A percentile compares a stretch with the other conserved stretches of the same genome.
Conservation (phyloP, 2,797 vertebrate genomes). For the Mycteria americana region DNA sequence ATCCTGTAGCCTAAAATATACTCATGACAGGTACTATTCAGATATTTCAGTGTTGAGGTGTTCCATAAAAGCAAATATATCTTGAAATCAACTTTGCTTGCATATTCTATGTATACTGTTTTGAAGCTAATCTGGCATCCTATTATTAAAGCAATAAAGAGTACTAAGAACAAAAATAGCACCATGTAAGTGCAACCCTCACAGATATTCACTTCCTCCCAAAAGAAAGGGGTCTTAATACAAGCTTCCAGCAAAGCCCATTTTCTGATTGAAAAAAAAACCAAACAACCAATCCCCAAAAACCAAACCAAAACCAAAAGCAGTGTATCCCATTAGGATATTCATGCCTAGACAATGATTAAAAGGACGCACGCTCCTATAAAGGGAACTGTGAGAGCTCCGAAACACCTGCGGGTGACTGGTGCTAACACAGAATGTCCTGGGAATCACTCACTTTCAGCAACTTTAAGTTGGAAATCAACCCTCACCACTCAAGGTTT, state of each 20-base stretch:
- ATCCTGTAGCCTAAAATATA: background rate
- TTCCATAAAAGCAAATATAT: background rate
- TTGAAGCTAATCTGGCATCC: background rate
- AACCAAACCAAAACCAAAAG: background rate
- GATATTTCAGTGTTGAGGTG: background rate
- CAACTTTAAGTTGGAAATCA: background rate
- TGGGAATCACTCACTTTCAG: background rate
- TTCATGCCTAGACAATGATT: background rate
- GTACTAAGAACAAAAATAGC: background rate
- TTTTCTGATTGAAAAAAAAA: background rate
- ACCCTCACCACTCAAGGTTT: background rate
- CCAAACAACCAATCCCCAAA: too few relatives aligned
- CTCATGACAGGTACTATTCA: background rate
- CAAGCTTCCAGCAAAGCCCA: background rate
- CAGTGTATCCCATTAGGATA: background rate
- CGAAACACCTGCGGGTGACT: background rate
- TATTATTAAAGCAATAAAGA: background rate
- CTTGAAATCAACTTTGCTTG: background rate
- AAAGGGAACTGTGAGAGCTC: background rate
- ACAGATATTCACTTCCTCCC: background rate
- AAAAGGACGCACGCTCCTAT: background rate
- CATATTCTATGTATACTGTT: background rate
- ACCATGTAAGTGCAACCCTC: accelerated
- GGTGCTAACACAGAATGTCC: background rate
- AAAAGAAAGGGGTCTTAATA: background rate